Evolutionary conservation across 1,140 invertebrate species (phyloP).

Genomic region (Bombus breviceps): DNA sequence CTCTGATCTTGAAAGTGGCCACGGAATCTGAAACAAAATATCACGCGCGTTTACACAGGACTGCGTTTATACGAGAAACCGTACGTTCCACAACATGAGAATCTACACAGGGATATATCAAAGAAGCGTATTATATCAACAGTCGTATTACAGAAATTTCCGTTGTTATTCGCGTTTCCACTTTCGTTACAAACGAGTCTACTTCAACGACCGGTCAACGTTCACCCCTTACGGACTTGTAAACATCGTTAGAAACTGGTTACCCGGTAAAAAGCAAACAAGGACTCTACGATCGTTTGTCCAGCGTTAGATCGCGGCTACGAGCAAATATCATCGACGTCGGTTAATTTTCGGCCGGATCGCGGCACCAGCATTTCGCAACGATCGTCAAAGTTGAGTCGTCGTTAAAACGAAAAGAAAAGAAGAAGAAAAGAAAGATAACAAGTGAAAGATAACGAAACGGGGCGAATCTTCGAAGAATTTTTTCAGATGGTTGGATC

Average conservation of each 20-base stretch:
- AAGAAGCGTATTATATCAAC: background rate
- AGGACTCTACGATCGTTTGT: background rate
- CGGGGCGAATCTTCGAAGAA: conserved; percentile 30
- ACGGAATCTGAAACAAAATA: conserved; percentile 1
- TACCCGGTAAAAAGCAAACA: background rate
- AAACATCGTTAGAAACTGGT: background rate
- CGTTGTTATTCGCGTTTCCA: background rate
- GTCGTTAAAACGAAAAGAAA: background rate
- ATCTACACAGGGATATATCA: background rate
- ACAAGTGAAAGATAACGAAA: background rate
- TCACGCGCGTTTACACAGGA: background rate
- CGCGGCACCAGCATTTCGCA: background rate
- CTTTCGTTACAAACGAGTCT: background rate
- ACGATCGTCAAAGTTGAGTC: background rate
- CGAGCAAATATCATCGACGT: background rate
- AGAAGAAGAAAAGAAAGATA: background rate
- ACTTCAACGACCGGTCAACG: background rate
- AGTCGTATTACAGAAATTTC: background rate
- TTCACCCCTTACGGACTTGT: background rate
- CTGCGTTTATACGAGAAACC: background rate
- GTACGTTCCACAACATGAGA: too few species aligned
- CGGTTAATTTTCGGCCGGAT: background rate
- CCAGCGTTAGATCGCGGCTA: background rate
- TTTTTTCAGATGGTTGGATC: conserved; percentile 48
- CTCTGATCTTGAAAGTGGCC: too few species aligned